Conservation (phyloP, 1,140 invertebrate species). For the Nasonia giraulti region DNA sequence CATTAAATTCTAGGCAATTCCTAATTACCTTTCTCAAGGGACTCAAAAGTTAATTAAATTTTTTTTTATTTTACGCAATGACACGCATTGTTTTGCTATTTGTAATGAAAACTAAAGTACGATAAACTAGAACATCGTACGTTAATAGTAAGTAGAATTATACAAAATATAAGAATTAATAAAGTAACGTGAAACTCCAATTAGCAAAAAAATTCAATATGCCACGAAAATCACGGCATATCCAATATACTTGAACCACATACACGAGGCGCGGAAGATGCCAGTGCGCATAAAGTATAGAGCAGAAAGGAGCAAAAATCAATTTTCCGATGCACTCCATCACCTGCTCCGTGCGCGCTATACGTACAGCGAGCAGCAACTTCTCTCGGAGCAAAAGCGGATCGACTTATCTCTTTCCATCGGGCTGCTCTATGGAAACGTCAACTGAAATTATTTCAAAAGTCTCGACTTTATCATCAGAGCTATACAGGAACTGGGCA, state of each 20-base stretch:
- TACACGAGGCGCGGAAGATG: neutral
- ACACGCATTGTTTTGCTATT: too few species aligned
- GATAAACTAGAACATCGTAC: too few species aligned
- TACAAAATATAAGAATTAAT: too few species aligned
- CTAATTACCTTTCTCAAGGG: too few species aligned
- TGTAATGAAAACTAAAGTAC: too few species aligned
- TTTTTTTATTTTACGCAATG: too few species aligned
- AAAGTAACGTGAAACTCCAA: too few species aligned
- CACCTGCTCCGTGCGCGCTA: neutral
- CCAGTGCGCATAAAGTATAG: neutral
- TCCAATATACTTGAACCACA: neutral
- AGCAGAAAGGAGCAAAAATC: constrained; percentile 9
- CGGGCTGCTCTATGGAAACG: neutral
- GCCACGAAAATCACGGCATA: neutral
- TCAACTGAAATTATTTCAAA: constrained; percentile 19
- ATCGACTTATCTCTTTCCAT: constrained; percentile 24
- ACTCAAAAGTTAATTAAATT: too few species aligned
- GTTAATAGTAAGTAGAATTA: too few species aligned
- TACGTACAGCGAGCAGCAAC: neutral
- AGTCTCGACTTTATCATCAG: neutral
- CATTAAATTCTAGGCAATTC: too few species aligned
- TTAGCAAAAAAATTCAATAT: too few species aligned
- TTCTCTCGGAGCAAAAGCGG: constrained; percentile 2
- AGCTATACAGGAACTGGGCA: too few species aligned
- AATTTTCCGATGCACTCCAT: constrained; percentile 27